These are phyloP conservation scores for Plumapathes pennacea DNA, from an alignment of 92 coral and sea anemone genomes.

Conservation along the genomic window DNA sequence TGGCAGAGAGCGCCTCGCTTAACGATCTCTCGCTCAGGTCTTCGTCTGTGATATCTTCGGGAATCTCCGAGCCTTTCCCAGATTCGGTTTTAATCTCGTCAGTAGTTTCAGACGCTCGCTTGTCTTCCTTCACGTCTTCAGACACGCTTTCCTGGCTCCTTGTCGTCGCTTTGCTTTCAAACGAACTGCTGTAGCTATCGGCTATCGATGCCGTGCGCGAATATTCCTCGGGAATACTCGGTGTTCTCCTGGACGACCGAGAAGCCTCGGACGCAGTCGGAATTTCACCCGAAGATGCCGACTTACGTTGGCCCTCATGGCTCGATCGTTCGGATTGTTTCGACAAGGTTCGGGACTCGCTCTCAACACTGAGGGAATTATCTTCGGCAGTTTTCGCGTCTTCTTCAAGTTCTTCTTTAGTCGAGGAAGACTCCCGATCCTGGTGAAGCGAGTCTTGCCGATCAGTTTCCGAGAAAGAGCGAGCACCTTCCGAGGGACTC, in stretches of 20 bases:
- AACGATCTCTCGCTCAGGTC: too few species aligned
- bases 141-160: not conserved
- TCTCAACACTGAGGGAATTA: conserved; percentile 44
- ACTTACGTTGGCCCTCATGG: not conserved
- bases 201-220: not conserved
- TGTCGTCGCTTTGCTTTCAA: not conserved
- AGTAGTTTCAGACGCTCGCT: too few species aligned
- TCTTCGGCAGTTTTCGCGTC: conserved; percentile 58
- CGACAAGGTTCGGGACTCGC: conserved; percentile 23
- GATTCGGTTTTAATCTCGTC: too few species aligned
- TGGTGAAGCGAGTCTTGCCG: conserved; percentile 2
- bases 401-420: conserved; percentile 65
- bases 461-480: not conserved
- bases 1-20: too few species aligned
- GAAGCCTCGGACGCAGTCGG: conserved; percentile 41
- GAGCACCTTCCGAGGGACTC: conserved; percentile 2
- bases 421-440: conserved; percentile 7
- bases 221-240: conserved; percentile 1
- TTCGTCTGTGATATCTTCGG: too few species aligned
- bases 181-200: not conserved
- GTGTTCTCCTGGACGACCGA: not conserved
- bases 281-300: conserved; percentile 31
- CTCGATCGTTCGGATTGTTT: conserved; percentile 24
- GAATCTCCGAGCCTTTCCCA: too few species aligned
- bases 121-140: too few species aligned